These are phyloP conservation scores for Athalia cordata DNA, from an alignment of 2,888 invertebrate genomes.

Conservation along the genomic window DNA sequence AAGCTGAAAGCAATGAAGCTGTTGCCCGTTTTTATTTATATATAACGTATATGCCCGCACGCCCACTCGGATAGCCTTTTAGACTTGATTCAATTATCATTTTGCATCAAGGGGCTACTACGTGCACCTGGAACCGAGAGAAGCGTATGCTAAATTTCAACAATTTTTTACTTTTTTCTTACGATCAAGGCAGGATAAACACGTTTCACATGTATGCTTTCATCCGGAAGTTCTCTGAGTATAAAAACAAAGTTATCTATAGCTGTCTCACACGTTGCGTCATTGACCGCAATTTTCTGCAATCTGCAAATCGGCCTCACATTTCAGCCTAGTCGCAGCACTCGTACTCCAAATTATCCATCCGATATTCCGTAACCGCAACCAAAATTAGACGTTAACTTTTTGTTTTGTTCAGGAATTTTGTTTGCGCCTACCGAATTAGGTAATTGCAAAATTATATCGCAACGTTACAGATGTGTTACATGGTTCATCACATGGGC, in stretches of 20 bases:
- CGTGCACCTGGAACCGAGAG: not conserved
- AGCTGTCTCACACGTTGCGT: slow-evolving; percentile 21
- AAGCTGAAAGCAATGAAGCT: slow-evolving; percentile 34
- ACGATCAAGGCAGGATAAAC: not conserved
- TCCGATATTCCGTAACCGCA: not conserved
- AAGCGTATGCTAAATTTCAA: not conserved
- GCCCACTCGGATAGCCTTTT: slow-evolving; percentile 8
- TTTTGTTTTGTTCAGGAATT: not conserved
- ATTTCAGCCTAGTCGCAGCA: slow-evolving; percentile 24
- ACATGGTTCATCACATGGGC: too few relatives aligned
- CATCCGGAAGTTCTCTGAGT: too few relatives aligned
- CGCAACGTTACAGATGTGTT: too few relatives aligned
- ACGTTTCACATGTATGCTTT: too few relatives aligned
- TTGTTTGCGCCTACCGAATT: too few relatives aligned
- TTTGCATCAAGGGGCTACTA: slow-evolving; percentile 23
- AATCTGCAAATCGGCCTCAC: too few relatives aligned
- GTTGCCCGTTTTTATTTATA: slow-evolving; percentile 22
- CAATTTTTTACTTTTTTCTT: not conserved
- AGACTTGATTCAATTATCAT: slow-evolving; percentile 32
- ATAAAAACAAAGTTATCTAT: too few relatives aligned
- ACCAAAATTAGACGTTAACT: too few relatives aligned
- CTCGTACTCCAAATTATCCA: slow-evolving; percentile 23
- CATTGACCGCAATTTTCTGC: slow-evolving; percentile 32
- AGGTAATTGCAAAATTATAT: too few relatives aligned
- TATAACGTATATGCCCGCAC: slow-evolving; percentile 14